Percentiles rank a stretch among this genome's conserved stretches.
These are phyloP conservation scores for Nibea albiflora DNA, from an alignment of 2,113 vertebrate species.

Conservation along the genomic window DNA sequence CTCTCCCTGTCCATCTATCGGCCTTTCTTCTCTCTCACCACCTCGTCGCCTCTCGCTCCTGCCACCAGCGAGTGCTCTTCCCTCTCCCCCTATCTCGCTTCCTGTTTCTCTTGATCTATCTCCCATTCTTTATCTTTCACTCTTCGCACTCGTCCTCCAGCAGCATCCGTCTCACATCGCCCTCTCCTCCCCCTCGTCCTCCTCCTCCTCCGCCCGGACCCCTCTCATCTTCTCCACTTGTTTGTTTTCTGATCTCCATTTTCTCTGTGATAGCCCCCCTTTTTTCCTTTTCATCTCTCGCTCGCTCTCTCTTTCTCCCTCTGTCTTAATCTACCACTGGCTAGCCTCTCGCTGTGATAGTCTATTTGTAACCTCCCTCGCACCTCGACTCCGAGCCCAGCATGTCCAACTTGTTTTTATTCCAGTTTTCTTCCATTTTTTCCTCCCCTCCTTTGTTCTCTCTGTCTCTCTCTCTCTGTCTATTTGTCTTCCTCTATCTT, in stretches of 20 bases:
- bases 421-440: not conserved
- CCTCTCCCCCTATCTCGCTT: constrained; percentile 8
- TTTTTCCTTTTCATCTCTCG: constrained; percentile 15
- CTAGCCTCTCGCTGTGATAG: constrained; percentile 12
- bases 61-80: constrained; percentile 7
- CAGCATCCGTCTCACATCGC: not conserved
- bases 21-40: not conserved
- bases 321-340: constrained; percentile 36
- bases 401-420: constrained; percentile 28
- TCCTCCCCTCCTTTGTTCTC: not conserved
- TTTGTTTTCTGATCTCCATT: constrained; percentile 52
- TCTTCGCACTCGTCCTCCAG: constrained; percentile 1
- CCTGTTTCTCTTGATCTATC: constrained; percentile 31
- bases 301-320: not conserved
- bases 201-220: not conserved
- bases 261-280: constrained; percentile 4
- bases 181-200: constrained; percentile 3
- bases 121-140: not conserved
- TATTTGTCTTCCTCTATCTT: constrained; percentile 36
- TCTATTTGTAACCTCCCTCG: constrained; percentile 28
- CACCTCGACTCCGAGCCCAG: constrained; percentile 12
- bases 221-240: constrained; percentile 33
- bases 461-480: not conserved
- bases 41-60: not conserved
- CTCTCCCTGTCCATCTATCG: not conserved